Evolutionary conservation across 2,113 vertebrate genomes (phyloP).

Genomic region (Picathartes gymnocephalus): DNA sequence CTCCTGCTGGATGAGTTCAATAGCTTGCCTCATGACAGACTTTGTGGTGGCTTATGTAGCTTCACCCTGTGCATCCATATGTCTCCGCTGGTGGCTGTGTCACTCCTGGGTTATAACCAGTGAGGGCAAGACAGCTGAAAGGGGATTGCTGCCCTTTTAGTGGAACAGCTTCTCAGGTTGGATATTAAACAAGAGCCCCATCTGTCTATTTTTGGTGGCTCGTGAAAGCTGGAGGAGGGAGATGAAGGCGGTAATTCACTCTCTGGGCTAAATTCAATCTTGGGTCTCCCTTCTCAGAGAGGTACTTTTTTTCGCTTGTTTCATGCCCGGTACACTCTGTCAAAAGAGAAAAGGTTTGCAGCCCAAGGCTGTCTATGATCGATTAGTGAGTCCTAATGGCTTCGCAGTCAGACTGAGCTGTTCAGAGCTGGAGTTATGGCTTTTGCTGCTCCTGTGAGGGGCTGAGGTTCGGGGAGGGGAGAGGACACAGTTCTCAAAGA

Average conservation of each 20-base stretch:
- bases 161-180: slow-evolving; percentile 25
- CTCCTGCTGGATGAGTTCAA: background rate
- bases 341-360: background rate
- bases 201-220: slow-evolving; percentile 45
- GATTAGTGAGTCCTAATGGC: background rate
- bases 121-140: background rate
- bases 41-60: slow-evolving; percentile 1
- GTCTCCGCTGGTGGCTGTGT: slow-evolving; percentile 35
- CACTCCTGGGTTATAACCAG: background rate
- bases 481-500: background rate
- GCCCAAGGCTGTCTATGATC: slow-evolving; percentile 19
- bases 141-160: slow-evolving; percentile 48
- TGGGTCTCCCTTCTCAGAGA: background rate
- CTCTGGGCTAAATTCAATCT: slow-evolving; percentile 15
- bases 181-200: slow-evolving; percentile 49
- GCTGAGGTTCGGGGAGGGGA: background rate
- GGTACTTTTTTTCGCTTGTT: background rate
- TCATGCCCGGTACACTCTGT: background rate
- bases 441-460: background rate
- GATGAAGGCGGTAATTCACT: background rate
- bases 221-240: background rate
- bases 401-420: background rate
- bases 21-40: slow-evolving; percentile 12
- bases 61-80: slow-evolving; percentile 38
- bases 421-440: background rate